phyloP scores from a whole-genome alignment of 2,113 vertebrate species.

The Cavia porcellus region DNA sequence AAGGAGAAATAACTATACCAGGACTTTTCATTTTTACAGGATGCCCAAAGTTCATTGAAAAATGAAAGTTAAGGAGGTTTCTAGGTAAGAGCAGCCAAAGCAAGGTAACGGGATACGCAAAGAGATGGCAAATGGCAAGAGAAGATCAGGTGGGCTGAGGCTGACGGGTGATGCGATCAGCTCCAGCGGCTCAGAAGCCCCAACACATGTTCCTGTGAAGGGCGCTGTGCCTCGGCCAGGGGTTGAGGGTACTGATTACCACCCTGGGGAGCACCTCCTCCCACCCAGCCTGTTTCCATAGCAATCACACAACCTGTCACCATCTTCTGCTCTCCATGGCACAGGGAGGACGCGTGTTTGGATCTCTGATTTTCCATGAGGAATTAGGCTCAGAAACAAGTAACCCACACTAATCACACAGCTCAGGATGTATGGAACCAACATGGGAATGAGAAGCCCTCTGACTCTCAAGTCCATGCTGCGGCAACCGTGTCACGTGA shows the following conservation, averaged over 20 bases:
- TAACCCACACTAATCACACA: background rate
- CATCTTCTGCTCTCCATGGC: background rate
- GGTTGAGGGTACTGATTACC: background rate
- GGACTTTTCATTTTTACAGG: background rate
- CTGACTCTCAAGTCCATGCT: background rate
- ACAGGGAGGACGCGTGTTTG: background rate
- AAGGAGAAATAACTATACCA: background rate
- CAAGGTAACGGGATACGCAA: background rate
- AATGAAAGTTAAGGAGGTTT: background rate
- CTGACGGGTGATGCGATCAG: background rate
- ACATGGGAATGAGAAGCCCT: slow-evolving; percentile 20
- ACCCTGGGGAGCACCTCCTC: background rate
- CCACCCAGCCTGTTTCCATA: background rate
- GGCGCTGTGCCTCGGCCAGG: background rate
- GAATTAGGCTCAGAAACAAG: slow-evolving; percentile 19
- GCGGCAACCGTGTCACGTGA: background rate
- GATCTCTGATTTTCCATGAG: background rate
- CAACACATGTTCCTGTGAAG: slow-evolving; percentile 1
- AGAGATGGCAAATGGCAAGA: background rate
- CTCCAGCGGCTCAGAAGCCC: slow-evolving; percentile 38
- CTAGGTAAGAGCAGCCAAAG: background rate
- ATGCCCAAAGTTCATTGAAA: background rate
- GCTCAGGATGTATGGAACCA: background rate
- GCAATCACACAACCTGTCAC: background rate
- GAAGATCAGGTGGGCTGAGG: background rate